These are phyloP conservation scores for Lucilia cuprina DNA, from an alignment of 1,140 invertebrate genomes.

Conservation along the genomic window DNA sequence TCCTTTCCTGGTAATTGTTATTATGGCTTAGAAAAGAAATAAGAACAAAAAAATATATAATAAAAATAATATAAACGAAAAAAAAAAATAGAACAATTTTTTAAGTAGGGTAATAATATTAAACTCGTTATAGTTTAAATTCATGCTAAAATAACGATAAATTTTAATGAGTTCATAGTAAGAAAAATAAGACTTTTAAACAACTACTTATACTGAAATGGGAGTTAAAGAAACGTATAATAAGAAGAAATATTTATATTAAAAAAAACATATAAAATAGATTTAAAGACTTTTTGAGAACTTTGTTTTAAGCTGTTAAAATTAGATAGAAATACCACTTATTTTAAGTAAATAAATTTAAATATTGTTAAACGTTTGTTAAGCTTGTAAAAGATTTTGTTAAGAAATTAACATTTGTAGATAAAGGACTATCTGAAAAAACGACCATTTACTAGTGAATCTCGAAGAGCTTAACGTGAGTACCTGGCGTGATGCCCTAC, in stretches of 20 bases:
- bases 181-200: neutral
- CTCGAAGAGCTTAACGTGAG: too few species aligned
- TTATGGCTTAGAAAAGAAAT: neutral
- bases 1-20: constrained; percentile 10
- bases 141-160: neutral
- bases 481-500: too few species aligned
- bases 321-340: too few species aligned
- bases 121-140: constrained; percentile 14
- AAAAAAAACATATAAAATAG: neutral
- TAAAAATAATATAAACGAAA: neutral
- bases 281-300: too few species aligned
- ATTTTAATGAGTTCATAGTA: neutral
- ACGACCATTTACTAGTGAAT: too few species aligned
- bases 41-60: neutral
- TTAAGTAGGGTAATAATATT: constrained; percentile 8
- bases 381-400: too few species aligned
- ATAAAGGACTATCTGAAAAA: too few species aligned
- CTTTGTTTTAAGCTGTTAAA: too few species aligned
- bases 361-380: neutral
- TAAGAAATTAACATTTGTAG: neutral
- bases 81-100: neutral
- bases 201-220: too few species aligned
- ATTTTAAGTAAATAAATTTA: neutral
- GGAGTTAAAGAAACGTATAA: neutral
- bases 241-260: neutral